Conservation (phyloP, 2,113 vertebrate genomes). For the Anhinga rufa region DNA sequence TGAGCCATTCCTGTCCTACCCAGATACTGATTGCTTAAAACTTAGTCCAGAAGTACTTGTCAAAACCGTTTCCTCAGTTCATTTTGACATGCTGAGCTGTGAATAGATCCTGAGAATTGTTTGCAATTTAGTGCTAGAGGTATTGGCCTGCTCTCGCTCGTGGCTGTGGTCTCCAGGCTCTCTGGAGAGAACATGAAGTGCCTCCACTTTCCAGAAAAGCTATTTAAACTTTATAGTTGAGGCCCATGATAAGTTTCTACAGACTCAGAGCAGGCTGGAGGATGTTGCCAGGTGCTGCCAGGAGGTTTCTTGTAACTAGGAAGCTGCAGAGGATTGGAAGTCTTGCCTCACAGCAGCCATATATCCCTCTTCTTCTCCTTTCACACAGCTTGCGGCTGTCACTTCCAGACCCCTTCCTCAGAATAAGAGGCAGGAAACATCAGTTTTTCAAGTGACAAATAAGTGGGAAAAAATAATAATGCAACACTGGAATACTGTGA, state of each 20-base stretch:
- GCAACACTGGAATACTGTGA: not conserved
- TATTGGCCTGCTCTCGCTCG: not conserved
- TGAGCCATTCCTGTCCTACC: slow-evolving; percentile 80
- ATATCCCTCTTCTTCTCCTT: not conserved
- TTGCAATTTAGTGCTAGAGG: slow-evolving; percentile 12
- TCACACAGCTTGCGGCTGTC: not conserved
- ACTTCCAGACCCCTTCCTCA: not conserved
- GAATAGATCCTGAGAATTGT: slow-evolving; percentile 63
- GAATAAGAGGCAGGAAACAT: not conserved
- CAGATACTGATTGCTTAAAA: slow-evolving; percentile 83
- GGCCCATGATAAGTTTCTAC: not conserved
- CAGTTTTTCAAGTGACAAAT: not conserved
- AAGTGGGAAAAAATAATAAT: not conserved
- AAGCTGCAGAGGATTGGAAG: not conserved
- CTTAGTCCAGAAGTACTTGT: slow-evolving; percentile 78
- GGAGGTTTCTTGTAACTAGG: not conserved
- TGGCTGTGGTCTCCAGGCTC: not conserved
- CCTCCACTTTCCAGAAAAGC: not conserved
- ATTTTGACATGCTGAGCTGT: slow-evolving; percentile 72
- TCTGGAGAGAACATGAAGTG: not conserved
- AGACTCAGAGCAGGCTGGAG: not conserved
- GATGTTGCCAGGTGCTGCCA: not conserved
- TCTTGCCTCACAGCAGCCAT: not conserved
- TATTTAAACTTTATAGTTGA: not conserved
- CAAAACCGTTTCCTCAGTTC: slow-evolving; percentile 75